These are phyloP conservation scores for Aphelocoma californica DNA, from an alignment of 2,797 vertebrate species.

Conservation along the genomic window DNA sequence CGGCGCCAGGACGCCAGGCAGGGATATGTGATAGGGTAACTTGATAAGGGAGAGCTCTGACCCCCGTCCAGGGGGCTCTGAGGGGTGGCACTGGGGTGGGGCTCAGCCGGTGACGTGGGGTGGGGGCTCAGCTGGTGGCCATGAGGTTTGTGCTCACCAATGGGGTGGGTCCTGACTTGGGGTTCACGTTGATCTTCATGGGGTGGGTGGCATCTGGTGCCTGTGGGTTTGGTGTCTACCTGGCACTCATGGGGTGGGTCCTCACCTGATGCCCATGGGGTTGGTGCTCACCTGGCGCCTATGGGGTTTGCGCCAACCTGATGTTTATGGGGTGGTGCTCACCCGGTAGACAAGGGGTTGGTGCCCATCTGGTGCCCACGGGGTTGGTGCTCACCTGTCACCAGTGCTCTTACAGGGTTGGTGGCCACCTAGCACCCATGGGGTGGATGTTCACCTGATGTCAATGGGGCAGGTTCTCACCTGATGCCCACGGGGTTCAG, in stretches of 20 bases:
- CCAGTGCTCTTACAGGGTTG: background rate
- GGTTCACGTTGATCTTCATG: too few species aligned
- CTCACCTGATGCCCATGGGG: background rate
- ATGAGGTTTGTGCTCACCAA: accelerated
- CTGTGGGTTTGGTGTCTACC: background rate
- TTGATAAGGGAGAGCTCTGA: background rate
- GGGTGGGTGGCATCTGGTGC: too few species aligned
- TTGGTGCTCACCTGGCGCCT: too few species aligned
- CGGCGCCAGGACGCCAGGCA: conserved; percentile 89
- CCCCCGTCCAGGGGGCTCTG: background rate
- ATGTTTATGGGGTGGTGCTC: accelerated
- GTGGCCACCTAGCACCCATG: too few species aligned
- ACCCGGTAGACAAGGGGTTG: too few species aligned
- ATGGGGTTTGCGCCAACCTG: background rate
- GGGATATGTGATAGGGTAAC: conserved; percentile 78
- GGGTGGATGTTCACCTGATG: background rate
- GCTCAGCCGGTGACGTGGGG: background rate
- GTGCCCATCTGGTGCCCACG: too few species aligned
- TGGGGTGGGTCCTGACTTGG: background rate
- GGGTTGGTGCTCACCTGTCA: background rate
- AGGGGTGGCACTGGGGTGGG: accelerated
- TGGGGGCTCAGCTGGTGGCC: too few species aligned
- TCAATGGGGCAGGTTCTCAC: too few species aligned
- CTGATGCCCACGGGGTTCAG: too few species aligned
- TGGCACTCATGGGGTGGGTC: too few species aligned